Percentiles rank a stretch among this genome's conserved stretches.
Conservation (phyloP, 2,797 vertebrate species). For the Myotis pilosus region DNA sequence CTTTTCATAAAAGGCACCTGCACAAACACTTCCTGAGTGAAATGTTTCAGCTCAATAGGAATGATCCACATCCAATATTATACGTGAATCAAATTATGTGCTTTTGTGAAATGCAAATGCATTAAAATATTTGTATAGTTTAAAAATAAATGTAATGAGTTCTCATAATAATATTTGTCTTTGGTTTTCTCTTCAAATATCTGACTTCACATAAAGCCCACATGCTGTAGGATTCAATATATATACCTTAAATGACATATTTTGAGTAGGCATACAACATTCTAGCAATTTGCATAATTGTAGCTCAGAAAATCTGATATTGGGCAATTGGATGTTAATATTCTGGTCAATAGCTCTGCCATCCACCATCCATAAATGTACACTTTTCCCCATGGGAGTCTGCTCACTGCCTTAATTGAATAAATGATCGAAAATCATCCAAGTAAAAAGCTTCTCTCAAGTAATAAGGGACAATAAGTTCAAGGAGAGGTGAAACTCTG, state of each 20-base stretch:
- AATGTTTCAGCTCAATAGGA: neutral
- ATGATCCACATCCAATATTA: neutral
- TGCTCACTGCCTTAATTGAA: neutral
- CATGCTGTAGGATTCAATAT: neutral
- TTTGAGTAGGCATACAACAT: neutral
- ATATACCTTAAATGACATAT: neutral
- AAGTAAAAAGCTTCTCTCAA: neutral
- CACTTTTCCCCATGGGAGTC: neutral
- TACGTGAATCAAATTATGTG: neutral
- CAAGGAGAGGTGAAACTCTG: neutral
- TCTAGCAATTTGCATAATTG: neutral
- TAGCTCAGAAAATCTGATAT: neutral
- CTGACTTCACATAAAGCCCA: neutral
- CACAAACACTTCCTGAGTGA: neutral
- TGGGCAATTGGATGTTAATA: neutral
- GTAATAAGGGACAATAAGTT: neutral
- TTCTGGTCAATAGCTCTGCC: neutral
- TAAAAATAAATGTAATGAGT: neutral
- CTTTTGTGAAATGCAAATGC: neutral
- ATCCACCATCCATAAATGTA: neutral
- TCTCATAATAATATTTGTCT: neutral
- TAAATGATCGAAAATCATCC: neutral
- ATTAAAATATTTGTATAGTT: neutral
- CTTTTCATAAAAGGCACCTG: neutral
- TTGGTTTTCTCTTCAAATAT: neutral